These are phyloP conservation scores for Scaptodrosophila lebanonensis DNA, from an alignment of 1,140 invertebrate genomes.

Conservation along the genomic window DNA sequence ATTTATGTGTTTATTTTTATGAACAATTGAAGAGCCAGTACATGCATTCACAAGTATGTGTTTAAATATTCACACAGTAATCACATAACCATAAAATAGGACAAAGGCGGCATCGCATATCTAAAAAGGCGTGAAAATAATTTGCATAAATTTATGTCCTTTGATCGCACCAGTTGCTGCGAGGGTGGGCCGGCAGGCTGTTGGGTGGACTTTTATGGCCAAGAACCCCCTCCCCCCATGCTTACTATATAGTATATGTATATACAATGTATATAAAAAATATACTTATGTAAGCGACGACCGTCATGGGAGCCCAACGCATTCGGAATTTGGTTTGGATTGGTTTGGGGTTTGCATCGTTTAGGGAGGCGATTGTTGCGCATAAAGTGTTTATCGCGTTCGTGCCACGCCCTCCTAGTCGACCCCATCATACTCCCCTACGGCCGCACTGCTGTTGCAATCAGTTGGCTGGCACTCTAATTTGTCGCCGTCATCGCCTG, in stretches of 20 bases:
- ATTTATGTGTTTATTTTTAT: too few relatives aligned
- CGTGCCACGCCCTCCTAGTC: slow-evolving; percentile 36
- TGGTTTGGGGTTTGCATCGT: slow-evolving; percentile 47
- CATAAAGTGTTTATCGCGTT: slow-evolving; percentile 51
- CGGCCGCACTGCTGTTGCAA: not conserved
- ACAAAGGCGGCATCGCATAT: slow-evolving; percentile 54
- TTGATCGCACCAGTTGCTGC: slow-evolving; percentile 71
- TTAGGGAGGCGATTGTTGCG: slow-evolving; percentile 54
- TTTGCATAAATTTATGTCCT: slow-evolving; percentile 77
- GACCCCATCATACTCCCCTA: not conserved
- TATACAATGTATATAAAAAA: too few relatives aligned
- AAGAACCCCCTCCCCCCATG: not conserved
- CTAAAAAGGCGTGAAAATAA: slow-evolving; percentile 77
- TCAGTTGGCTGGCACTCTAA: slow-evolving; percentile 53
- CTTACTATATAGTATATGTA: too few relatives aligned
- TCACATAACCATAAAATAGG: too few relatives aligned
- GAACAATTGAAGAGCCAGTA: too few relatives aligned
- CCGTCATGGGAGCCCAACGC: slow-evolving; percentile 55
- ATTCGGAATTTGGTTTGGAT: slow-evolving; percentile 4
- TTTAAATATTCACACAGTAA: too few relatives aligned
- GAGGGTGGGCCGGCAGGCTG: not conserved
- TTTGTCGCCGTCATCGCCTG: slow-evolving; percentile 61
- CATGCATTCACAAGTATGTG: too few relatives aligned
- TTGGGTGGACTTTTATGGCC: not conserved
- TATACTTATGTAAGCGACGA: slow-evolving; percentile 67